Percentiles rank a stretch among this genome's conserved stretches.
These are phyloP conservation scores for Malurus leucopterus DNA, from an alignment of 2,797 vertebrate species.

Conservation along the genomic window DNA sequence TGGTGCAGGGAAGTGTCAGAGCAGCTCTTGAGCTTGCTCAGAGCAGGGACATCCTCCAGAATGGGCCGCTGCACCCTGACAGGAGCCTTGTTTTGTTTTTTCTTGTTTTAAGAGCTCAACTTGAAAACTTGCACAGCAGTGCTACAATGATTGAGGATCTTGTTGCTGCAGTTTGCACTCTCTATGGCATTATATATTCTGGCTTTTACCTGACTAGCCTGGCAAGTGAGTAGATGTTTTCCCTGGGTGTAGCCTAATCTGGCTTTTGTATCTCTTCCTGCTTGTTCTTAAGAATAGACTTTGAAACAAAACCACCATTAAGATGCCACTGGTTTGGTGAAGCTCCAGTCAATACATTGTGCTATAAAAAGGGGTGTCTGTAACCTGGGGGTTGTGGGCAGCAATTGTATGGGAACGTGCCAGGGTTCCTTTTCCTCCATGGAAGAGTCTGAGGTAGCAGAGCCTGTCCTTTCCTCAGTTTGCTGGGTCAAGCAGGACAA, in stretches of 20 bases:
- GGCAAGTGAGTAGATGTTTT: not conserved
- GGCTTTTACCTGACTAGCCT: not conserved
- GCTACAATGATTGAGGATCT: not conserved
- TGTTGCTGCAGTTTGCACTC: not conserved
- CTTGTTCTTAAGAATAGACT: not conserved
- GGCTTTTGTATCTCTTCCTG: not conserved
- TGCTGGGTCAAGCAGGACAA: not conserved
- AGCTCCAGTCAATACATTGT: fast-evolving
- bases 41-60: not conserved
- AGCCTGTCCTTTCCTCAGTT: not conserved
- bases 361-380: not conserved
- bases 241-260: not conserved
- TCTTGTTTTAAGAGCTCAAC: too few species aligned
- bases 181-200: not conserved
- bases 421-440: fast-evolving
- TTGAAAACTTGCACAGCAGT: not conserved
- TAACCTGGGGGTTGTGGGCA: not conserved
- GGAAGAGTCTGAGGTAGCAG: not conserved
- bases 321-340: not conserved
- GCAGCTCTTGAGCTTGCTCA: not conserved
- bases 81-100: not conserved
- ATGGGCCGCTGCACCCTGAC: not conserved
- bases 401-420: not conserved
- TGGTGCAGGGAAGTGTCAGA: not conserved
- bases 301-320: not conserved